Evolutionary conservation across 1,140 invertebrate species (phyloP).

Genomic region (Anastrepha obliqua): DNA sequence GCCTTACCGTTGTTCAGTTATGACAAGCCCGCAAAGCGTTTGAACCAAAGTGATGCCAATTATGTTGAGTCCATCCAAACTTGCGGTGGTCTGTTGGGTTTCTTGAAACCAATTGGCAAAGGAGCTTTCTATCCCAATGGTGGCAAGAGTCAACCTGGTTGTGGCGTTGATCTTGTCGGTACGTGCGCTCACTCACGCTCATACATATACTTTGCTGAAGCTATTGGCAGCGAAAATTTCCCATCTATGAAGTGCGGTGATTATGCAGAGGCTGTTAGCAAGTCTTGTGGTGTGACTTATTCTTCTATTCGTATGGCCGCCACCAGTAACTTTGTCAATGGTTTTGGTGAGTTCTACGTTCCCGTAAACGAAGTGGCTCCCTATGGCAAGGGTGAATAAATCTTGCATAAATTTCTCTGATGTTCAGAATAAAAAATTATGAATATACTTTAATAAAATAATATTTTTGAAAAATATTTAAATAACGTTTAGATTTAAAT

Average conservation of each 20-base stretch:
- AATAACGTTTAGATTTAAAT: too few species aligned
- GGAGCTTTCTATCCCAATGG: slow-evolving; percentile 78
- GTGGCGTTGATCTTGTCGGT: slow-evolving; percentile 69
- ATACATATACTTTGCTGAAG: slow-evolving; percentile 64
- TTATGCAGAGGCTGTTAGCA: slow-evolving; percentile 57
- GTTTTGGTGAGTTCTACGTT: slow-evolving; percentile 59
- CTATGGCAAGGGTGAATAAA: slow-evolving; percentile 59
- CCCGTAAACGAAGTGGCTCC: slow-evolving; percentile 59
- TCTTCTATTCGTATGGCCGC: slow-evolving; percentile 62
- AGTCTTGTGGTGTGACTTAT: slow-evolving; percentile 59
- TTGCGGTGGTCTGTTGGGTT: slow-evolving; percentile 75
- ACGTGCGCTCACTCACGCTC: slow-evolving; percentile 70
- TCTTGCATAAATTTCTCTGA: not conserved
- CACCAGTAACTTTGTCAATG: slow-evolving; percentile 55
- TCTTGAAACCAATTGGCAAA: slow-evolving; percentile 74
- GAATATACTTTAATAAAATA: not conserved
- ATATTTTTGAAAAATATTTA: not conserved
- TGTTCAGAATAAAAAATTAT: not conserved
- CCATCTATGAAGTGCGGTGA: slow-evolving; percentile 57
- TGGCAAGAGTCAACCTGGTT: slow-evolving; percentile 77
- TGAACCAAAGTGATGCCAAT: slow-evolving; percentile 73
- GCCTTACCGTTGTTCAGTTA: slow-evolving; percentile 72
- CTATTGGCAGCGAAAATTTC: slow-evolving; percentile 59
- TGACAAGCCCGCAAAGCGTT: slow-evolving; percentile 63
- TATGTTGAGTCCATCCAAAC: slow-evolving; percentile 77